phyloP scores from a whole-genome alignment of 2,113 vertebrate species.

The Corynorhinus townsendii region DNA sequence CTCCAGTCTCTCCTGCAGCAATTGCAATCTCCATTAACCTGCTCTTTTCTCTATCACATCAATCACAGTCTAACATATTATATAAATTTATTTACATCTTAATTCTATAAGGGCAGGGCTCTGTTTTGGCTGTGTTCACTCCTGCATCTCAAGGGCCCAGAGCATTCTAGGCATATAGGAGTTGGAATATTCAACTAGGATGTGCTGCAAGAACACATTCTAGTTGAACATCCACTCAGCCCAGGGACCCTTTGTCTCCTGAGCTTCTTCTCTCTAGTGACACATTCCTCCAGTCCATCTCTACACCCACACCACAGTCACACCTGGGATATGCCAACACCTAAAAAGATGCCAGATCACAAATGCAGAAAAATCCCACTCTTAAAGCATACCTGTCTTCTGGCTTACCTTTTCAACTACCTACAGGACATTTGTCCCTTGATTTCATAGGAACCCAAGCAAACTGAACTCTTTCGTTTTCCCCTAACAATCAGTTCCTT shows the following conservation, averaged over 20 bases:
- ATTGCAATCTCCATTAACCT: too few species aligned
- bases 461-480: background rate
- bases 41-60: background rate
- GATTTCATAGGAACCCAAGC: background rate
- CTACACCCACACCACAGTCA: background rate
- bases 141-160: background rate
- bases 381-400: background rate
- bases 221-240: background rate
- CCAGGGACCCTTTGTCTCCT: background rate
- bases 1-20: background rate
- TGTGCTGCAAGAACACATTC: background rate
- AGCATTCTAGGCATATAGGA: background rate
- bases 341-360: background rate
- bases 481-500: background rate
- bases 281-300: background rate
- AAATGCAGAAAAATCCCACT: background rate
- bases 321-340: background rate
- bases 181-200: too few species aligned
- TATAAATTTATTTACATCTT: background rate
- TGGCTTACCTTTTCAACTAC: background rate
- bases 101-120: background rate
- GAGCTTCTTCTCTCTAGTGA: background rate
- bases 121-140: background rate
- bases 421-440: background rate
- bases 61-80: background rate